phyloP scores from a whole-genome alignment of 2,113 vertebrate genomes.

The Neopipo cinnamomea region DNA sequence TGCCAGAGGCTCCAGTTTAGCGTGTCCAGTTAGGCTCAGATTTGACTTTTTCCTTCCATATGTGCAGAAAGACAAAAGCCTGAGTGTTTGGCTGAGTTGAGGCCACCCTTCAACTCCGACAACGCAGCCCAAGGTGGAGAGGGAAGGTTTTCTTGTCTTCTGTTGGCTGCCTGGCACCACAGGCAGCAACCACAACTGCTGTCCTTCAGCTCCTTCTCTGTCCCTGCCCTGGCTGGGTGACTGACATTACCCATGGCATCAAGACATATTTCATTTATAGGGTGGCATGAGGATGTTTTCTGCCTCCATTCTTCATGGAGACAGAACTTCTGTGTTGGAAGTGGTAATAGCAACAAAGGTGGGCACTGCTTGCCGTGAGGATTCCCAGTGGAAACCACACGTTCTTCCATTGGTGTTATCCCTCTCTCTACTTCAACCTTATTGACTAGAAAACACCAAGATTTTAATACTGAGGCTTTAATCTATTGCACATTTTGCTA shows the following conservation, averaged over 20 bases:
- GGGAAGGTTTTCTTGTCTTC: background rate
- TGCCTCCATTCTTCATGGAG: background rate
- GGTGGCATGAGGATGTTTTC: background rate
- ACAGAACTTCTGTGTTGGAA: background rate
- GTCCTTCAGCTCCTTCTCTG: background rate
- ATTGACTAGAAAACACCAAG: background rate
- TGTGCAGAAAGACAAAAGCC: background rate
- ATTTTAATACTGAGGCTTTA: background rate
- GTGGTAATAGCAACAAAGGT: background rate
- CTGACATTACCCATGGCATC: background rate
- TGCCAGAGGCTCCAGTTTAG: background rate
- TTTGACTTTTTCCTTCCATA: background rate
- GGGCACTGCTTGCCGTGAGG: background rate
- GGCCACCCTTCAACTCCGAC: background rate
- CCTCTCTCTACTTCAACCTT: background rate
- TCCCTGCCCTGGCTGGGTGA: background rate
- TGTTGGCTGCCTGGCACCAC: background rate
- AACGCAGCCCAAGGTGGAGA: background rate
- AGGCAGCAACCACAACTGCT: background rate
- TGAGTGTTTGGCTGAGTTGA: background rate
- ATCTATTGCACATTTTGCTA: slow-evolving; percentile 48
- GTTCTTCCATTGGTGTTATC: background rate
- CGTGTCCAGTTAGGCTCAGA: background rate
- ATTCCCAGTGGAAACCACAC: background rate
- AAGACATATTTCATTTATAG: background rate